These are phyloP conservation scores for Plebejus anna DNA, from an alignment of 2,888 invertebrate genomes.

Conservation along the genomic window DNA sequence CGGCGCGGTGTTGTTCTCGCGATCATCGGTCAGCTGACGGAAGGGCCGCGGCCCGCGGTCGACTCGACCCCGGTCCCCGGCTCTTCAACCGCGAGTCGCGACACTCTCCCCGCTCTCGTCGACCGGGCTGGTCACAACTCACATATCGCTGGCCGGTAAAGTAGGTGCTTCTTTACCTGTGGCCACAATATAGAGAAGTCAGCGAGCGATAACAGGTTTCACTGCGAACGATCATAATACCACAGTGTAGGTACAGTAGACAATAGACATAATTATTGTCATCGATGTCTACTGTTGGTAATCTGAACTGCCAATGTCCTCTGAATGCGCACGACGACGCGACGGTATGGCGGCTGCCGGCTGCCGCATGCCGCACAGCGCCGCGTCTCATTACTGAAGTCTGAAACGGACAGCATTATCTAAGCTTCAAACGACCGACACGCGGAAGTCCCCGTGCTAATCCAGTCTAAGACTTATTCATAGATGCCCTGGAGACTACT, in stretches of 20 bases:
- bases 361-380: neutral
- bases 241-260: too few species aligned
- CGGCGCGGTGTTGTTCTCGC: neutral
- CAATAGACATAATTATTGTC: too few species aligned
- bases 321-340: neutral
- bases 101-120: neutral
- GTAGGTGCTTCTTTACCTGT: neutral
- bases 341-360: neutral
- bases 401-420: neutral
- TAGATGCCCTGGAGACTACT: neutral
- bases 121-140: neutral
- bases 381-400: neutral
- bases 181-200: neutral
- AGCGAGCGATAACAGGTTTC: neutral
- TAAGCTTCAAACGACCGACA: neutral
- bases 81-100: neutral
- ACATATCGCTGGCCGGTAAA: neutral
- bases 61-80: neutral
- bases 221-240: too few species aligned
- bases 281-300: too few species aligned
- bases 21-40: slow-evolving; percentile 7
- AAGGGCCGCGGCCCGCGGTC: neutral
- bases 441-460: neutral
- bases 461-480: neutral
- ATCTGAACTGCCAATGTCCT: neutral